Evolutionary conservation across 2,797 vertebrate species (phyloP), one percentile per base, ranked within the genome.

Genomic region (Hydrolagus colliei): DNA sequence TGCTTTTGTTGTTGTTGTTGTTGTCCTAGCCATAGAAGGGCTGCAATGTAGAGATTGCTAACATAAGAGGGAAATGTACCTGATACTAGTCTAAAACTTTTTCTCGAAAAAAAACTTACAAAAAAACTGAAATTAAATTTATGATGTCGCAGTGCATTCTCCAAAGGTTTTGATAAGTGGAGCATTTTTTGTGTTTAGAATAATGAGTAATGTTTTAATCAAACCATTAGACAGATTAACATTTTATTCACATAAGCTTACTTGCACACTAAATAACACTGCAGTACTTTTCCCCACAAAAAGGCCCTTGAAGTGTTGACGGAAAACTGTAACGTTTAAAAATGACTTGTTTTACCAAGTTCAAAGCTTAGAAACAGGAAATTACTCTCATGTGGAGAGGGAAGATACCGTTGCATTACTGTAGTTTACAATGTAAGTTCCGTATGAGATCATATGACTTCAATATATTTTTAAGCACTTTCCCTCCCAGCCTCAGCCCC

Each of bases 381-480:
- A 84, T 67, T 32, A 68, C 32, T 11, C 41, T 52, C 41, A 52
- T 52, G 41, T 52, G 41, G 41, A 73, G 13, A 18, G 16, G 22
- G 72, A 73, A 5, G 72, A 18, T 18, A 2, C 72, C 5, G 5
- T 18, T 10, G 11, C 72, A 73, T 18, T 27, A 73, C 22, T 18
- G 16, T 27, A 18, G 22, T 73, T 73, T 5, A 73, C 72, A 18
- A 27, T 5, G 72, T 73, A 61, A 32, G 35, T 12, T 9, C 80
- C 87, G 86, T 86, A 78, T 13, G 61, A 16, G 12, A 52, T 68
- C 13, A 71, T 11, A 86, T 18, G 62, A 86, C 52, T 14, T 72
- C 20, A 74, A 74, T 73, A 18, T 74, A 74, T n/a, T 32, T 74
- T 7, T 22, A 73, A 62, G 8, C 61, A 68, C 65, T 68, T 84